Evolutionary conservation across 2,113 vertebrate genomes (phyloP).

Genomic region (Lycaon pictus): DNA sequence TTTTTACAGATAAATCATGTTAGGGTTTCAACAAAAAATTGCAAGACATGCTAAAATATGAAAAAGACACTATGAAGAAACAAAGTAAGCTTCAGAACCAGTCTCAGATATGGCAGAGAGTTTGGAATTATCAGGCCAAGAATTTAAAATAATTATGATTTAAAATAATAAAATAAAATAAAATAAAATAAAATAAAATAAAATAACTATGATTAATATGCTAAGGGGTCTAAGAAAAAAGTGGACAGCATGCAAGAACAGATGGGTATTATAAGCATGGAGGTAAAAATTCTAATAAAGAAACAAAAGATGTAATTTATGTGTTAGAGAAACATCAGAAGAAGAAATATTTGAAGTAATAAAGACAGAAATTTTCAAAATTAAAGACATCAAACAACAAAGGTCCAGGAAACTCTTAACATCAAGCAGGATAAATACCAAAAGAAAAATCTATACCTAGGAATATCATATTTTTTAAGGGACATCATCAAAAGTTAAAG

Average conservation of each 20-base stretch:
- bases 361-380: neutral
- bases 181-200: neutral
- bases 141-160: slow-evolving; percentile 11
- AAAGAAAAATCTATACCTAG: neutral
- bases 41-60: neutral
- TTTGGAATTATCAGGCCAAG: neutral
- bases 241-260: neutral
- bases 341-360: neutral
- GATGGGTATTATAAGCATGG: neutral
- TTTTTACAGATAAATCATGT: neutral
- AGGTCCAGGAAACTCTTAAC: neutral
- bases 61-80: neutral
- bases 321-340: neutral
- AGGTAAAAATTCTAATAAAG: neutral
- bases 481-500: neutral
- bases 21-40: neutral
- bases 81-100: neutral
- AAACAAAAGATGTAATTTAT: neutral
- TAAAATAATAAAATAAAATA: neutral
- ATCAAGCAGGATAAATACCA: neutral
- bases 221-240: neutral
- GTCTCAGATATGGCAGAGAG: neutral
- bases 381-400: neutral
- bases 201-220: neutral
- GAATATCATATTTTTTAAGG: neutral